Base-by-base conservation (phyloP, 2,113 vertebrate species). In the Phalacrocorax aristotelis region DNA sequence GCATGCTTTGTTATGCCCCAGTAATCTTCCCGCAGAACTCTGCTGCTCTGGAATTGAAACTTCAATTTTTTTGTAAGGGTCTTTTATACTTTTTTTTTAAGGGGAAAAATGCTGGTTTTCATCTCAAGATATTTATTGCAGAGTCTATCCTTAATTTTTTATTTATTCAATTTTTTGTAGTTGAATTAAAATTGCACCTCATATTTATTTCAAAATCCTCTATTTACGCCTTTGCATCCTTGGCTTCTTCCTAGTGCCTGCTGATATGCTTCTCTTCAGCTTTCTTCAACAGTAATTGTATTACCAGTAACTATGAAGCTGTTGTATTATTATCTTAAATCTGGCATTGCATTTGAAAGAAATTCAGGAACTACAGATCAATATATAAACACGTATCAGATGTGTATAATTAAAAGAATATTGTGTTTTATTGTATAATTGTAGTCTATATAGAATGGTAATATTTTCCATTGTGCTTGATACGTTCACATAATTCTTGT, bases 31-130 rank as follows among this genome's bases (percentile, higher is more conserved):
- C 79, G 30, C 29, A 83, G 48, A 79, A 22, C 20, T 84, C 38
- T 66, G 6, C 34, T 81, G 42, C 83, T 92, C 34, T 81, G 21
- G 12, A 78, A 51, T 7, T 8, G 16, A 92, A 85, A 42, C 18
- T 54, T 72, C 1, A 0, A 1, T 15, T 30, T n/a, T 55, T 76
- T 84, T 91, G 7, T 26, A 36, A 52, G 70, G 20, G 4, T 57
- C 6, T 52, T 65, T 25, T 20, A 9, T 42, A 54, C 52, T 49
- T 25, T 8, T 58, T 87, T 87, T 74, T 20, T 1, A 34, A 29
- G 6, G 2, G 1, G 6, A 15, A 40, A 30, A 55, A 27, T 15
- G 10, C 4, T 57, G 4, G 38, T 44, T 68, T 68, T 64, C 1
- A 8, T 55, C 13, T 83, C 26, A 40, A 15, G 21, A 7, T 83